Evolutionary conservation across 2,113 vertebrate genomes (phyloP), one percentile per base, ranked within the genome.

Genomic region (Perognathus longimembris): DNA sequence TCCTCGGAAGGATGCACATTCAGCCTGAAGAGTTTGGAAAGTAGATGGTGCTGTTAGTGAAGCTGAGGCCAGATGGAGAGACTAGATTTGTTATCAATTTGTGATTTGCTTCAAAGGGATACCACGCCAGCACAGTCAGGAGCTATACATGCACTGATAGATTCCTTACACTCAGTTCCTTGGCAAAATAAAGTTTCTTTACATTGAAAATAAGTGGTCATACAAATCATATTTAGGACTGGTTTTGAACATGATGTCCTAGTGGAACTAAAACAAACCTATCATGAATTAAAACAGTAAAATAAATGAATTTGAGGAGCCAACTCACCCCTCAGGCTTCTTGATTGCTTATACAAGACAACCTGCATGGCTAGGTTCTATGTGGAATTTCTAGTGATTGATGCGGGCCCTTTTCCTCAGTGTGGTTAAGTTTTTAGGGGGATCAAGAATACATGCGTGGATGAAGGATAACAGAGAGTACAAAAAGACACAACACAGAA

Each of bases 1-100:
- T 91, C 73, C 82, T 66, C 95, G 45, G 85, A 94, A 96, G 71
- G 40, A 82, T 69, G 73, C 64, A 89, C 79, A 84, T 88, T 90
- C 45, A 93, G 22, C 7, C 2, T 79, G 85, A 90, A 94, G 57
- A 90, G n/a, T 20, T 22, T 70, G 90, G 79, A 93, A 86, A 73
- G 40, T 76, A 84, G 30, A 57, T 88, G 63, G 75, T n/a, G 20
- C 82, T 63, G 21, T 88, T 54, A 92, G 82, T 32, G 75, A 88
- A 2, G 17, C 90, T 78, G 67, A 85, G 75, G 85, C 92, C 93
- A 95, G 63, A 94, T 92, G 94, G 89, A 57, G 24, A 94, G 38
- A 78, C 24, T 75, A 92, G 87, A 92, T 78, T 85, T 86, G 66
- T 83, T 94, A 83, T 87, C 66, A 64, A 82, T 84, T 63, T 92